phyloP scores from a whole-genome alignment of 2,113 vertebrate genomes.

The Electrona antarctica region DNA sequence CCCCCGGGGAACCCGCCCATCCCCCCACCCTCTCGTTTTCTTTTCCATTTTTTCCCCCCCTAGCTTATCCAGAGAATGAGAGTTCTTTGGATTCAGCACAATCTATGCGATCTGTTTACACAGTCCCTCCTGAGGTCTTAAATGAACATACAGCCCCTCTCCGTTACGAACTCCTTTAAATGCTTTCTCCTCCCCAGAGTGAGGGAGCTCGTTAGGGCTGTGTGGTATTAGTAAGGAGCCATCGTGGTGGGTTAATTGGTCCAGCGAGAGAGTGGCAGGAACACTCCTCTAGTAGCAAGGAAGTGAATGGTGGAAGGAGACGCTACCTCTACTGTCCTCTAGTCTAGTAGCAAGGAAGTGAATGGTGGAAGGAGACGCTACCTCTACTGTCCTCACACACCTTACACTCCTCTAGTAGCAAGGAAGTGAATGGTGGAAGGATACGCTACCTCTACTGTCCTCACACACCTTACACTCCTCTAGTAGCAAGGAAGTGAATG shows the following conservation, averaged over 20 bases:
- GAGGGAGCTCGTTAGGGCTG: slow-evolving; percentile 64
- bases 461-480: no score
- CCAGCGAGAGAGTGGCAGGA: slow-evolving; percentile 58
- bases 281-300: slow-evolving; percentile 42
- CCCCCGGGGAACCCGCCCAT: not conserved
- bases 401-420: slow-evolving; percentile 38
- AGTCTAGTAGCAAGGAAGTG: slow-evolving; percentile 49
- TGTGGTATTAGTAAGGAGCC: slow-evolving; percentile 60
- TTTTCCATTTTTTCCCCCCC: slow-evolving; percentile 6
- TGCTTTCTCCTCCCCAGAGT: slow-evolving; percentile 40
- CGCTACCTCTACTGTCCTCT: slow-evolving; percentile 8
- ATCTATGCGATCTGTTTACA: slow-evolving; percentile 62
- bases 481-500: slow-evolving; percentile 55
- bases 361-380: slow-evolving; percentile 37
- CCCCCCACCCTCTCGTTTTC: not conserved
- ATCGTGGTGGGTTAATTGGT: slow-evolving; percentile 72
- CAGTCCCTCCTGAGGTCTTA: slow-evolving; percentile 47
- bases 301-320: slow-evolving; percentile 45
- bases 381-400: no score
- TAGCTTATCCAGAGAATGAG: not conserved
- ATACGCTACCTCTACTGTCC: not conserved
- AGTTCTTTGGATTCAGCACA: slow-evolving; percentile 17
- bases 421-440: slow-evolving; percentile 48
- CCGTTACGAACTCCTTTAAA: slow-evolving; percentile 39
- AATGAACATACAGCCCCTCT: slow-evolving; percentile 43